Percentiles rank a stretch among this genome's conserved stretches.
Conservation (phyloP, 2,797 vertebrate genomes). For the Malacoraja senta region DNA sequence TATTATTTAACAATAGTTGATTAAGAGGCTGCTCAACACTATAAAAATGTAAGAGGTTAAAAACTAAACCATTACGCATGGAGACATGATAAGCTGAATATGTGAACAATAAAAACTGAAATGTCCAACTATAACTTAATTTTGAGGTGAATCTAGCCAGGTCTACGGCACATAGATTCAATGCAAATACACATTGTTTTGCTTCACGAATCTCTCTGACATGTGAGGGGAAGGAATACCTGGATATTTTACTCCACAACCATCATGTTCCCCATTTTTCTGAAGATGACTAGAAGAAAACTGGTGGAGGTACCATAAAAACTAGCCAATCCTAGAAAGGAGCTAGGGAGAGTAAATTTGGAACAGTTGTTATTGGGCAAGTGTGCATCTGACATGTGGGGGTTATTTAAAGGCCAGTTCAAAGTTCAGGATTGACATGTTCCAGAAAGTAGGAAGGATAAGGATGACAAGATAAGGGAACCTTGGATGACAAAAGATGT, state of each 20-base stretch:
- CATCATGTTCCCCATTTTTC: neutral
- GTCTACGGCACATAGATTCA: neutral
- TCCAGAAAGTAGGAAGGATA: too few relatives aligned
- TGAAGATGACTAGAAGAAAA: too few relatives aligned
- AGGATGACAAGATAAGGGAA: too few relatives aligned
- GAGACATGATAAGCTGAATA: neutral
- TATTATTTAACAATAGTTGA: neutral
- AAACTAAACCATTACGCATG: neutral
- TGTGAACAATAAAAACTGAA: neutral
- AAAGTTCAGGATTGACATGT: too few relatives aligned
- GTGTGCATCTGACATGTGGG: too few relatives aligned
- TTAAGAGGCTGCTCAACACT: neutral
- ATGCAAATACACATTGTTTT: neutral
- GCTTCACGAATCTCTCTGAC: neutral
- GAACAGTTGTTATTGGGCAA: too few relatives aligned
- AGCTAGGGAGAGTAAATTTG: too few relatives aligned
- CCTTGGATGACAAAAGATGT: too few relatives aligned
- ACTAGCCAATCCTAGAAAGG: neutral
- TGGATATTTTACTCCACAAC: neutral
- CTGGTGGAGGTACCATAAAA: neutral
- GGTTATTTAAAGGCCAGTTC: neutral
- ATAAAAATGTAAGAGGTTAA: neutral
- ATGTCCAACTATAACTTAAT: neutral
- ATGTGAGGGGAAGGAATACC: neutral
- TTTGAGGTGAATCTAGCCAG: neutral